These are phyloP conservation scores for Tenthredo scrophulariae DNA, from an alignment of 2,888 invertebrate species.

Conservation along the genomic window DNA sequence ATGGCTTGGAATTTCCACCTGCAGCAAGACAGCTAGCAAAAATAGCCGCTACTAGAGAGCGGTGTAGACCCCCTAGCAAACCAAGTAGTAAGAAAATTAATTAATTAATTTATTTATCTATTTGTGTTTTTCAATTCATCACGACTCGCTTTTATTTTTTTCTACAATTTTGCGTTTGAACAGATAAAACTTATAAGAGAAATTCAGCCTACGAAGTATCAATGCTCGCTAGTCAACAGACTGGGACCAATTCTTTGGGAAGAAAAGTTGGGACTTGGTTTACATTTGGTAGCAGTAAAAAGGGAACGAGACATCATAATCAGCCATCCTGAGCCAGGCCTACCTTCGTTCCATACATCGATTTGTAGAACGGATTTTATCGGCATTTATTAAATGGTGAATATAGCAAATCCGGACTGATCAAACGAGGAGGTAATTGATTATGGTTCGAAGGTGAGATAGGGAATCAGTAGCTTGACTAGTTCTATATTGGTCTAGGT, in stretches of 20 bases:
- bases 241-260: constrained; percentile 79
- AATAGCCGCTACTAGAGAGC: constrained; percentile 75
- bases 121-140: background rate
- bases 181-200: constrained; percentile 79
- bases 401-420: background rate
- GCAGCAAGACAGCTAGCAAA: constrained; percentile 80
- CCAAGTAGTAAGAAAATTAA: constrained; percentile 72
- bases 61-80: constrained; percentile 75
- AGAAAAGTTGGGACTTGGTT: constrained; percentile 82
- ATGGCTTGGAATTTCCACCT: constrained; percentile 80
- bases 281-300: constrained; percentile 81
- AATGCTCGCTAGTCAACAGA: constrained; percentile 77
- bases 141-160: background rate
- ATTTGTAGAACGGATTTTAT: constrained; percentile 63
- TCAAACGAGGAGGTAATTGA: background rate
- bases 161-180: constrained; percentile 63
- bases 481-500: background rate
- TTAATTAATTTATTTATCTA: background rate
- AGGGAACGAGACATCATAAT: constrained; percentile 77
- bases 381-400: background rate
- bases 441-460: background rate
- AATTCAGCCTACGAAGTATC: constrained; percentile 77
- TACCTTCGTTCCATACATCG: constrained; percentile 78
- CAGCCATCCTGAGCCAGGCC: constrained; percentile 80
- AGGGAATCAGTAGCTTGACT: background rate